Percentiles rank a stretch among this genome's conserved stretches.
Evolutionary conservation across 2,113 vertebrate genomes (phyloP).

Genomic region (Spea bombifrons): DNA sequence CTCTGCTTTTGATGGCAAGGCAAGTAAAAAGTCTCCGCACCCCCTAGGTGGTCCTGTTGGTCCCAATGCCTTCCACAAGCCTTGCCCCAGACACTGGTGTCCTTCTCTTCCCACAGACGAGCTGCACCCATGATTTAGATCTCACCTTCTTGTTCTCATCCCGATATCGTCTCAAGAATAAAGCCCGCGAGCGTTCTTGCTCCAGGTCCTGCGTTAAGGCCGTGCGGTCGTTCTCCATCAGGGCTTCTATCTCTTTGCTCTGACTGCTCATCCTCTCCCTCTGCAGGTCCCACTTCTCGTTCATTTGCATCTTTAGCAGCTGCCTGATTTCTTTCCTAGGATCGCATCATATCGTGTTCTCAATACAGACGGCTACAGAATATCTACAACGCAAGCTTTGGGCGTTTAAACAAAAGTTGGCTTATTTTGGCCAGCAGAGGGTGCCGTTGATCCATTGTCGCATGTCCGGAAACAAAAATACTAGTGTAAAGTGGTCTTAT

Average conservation of each 20-base stretch:
- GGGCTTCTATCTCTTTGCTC: constrained; percentile 53
- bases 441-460: too few relatives aligned
- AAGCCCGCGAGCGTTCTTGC: constrained; percentile 52
- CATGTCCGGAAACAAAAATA: too few relatives aligned
- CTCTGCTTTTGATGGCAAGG: too few relatives aligned
- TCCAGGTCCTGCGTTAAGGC: constrained; percentile 56
- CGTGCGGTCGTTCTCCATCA: constrained; percentile 53
- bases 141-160: constrained; percentile 68
- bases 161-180: constrained; percentile 59
- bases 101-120: too few relatives aligned
- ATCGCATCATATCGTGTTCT: too few relatives aligned
- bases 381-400: too few relatives aligned
- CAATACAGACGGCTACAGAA: too few relatives aligned
- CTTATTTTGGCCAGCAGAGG: background rate
- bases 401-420: background rate
- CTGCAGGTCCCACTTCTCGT: constrained; percentile 57
- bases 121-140: background rate
- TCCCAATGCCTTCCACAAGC: too few relatives aligned
- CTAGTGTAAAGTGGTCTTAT: too few relatives aligned
- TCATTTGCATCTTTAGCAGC: constrained; percentile 63
- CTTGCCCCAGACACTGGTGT: too few relatives aligned
- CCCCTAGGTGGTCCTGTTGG: too few relatives aligned
- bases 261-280: constrained; percentile 52
- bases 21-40: too few relatives aligned
- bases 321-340: constrained; percentile 61